Evolutionary conservation across 2,797 vertebrate genomes (phyloP).

Genomic region (Bucorvus abyssinicus): DNA sequence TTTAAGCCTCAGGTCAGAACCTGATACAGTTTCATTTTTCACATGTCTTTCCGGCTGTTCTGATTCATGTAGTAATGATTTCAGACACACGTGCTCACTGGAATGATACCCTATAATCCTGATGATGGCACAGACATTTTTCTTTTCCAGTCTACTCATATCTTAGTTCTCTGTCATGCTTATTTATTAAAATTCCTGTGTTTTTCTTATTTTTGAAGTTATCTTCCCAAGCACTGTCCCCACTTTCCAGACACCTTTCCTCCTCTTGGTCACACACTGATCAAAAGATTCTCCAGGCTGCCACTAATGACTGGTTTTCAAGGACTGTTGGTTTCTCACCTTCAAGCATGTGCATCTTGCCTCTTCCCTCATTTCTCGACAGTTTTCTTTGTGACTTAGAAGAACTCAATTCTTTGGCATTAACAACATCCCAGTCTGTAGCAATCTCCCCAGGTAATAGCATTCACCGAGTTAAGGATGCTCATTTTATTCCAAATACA

Average conservation of each 20-base stretch:
- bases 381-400: conserved; percentile 74
- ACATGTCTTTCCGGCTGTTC: conserved; percentile 47
- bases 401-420: conserved; percentile 62
- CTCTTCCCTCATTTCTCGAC: conserved; percentile 76
- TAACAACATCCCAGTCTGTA: conserved; percentile 51
- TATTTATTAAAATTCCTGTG: conserved; percentile 54
- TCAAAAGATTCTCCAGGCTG: conserved; percentile 70
- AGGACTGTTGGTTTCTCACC: conserved; percentile 75
- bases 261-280: conserved; percentile 67
- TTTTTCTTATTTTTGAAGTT: conserved; percentile 76
- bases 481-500: conserved; percentile 59
- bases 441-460: conserved; percentile 6
- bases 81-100: conserved; percentile 37
- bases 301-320: conserved; percentile 80
- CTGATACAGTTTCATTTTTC: conserved; percentile 51
- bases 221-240: conserved; percentile 71
- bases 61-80: conserved; percentile 64
- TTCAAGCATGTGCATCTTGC: conserved; percentile 65
- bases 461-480: conserved; percentile 62
- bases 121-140: not conserved
- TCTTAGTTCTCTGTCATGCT: conserved; percentile 21
- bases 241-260: conserved; percentile 61
- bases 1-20: conserved; percentile 52
- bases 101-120: conserved; percentile 36
- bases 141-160: not conserved